Conservation (phyloP, 1,140 invertebrate species). For the Babylonia areolata region DNA sequence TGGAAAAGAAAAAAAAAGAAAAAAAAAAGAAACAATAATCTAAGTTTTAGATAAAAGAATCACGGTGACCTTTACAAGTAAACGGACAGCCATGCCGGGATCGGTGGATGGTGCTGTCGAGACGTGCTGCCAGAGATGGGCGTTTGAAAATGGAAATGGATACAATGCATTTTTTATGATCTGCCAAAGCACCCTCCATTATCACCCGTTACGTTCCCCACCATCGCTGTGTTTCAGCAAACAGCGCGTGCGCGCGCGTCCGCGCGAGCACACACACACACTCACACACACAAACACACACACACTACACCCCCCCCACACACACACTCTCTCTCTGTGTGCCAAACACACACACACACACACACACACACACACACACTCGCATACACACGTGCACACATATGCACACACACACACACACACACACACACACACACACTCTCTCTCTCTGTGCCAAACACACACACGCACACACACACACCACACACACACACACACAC, state of each 20-base stretch:
- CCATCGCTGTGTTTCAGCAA: no score
- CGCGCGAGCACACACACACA: not conserved
- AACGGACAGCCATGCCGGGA: no score
- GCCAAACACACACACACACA: constrained; percentile 23
- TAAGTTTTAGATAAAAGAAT: no score
- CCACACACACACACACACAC: not conserved
- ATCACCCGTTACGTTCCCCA: no score
- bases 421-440: not conserved
- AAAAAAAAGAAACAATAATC: no score
- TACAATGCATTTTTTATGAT: no score
- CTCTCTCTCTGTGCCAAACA: not conserved
- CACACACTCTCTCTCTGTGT: not conserved
- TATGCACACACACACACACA: not conserved
- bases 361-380: constrained; percentile 24
- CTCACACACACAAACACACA: not conserved
- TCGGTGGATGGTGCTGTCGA: no score
- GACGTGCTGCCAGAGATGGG: no score
- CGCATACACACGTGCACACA: not conserved
- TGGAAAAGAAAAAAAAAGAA: no score
- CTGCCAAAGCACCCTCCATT: no score
- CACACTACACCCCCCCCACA: not conserved
- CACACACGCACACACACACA: constrained; percentile 21
- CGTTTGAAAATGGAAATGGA: no score
- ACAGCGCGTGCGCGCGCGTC: not conserved
- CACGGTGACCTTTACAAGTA: no score